Evolutionary conservation across 92 coral and sea anemone species (phyloP), one percentile per base, ranked within the genome.

Genomic region (Micromussa lordhowensis): DNA sequence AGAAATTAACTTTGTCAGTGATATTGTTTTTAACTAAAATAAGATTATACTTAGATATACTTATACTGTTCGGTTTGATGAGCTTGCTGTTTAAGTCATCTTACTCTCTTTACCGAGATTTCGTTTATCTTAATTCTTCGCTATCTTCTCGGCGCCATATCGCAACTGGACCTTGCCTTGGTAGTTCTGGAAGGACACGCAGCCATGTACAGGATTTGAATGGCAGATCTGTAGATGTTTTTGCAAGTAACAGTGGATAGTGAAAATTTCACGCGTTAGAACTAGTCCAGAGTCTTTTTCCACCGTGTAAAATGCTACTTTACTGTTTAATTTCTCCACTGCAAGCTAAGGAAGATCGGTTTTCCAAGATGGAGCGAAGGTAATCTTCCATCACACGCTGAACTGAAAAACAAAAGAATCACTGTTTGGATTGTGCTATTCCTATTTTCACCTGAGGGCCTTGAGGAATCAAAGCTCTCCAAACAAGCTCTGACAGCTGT

Each of bases 371-470:
- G 0, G 96, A 88, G 75, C 93, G 93, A 70, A 97, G 89, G 85
- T 97, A 97, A 57, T 97, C 99, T 88, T 97, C 99, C 32, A 97
- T 91, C 0, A 97, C 94, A 34, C 95, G 89, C 81, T 97, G 98
- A 35, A 97, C 99, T 97, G 87, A 73, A 94, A 94, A 83, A 72
- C 51, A 68, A 64, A 77, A 36, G n/a, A 78, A 8, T 57, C 26
- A 31, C 17, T 18, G 48, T n/a, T n/a, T n/a, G n/a, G n/a, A n/a
- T n/a, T n/a, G n/a, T n/a, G n/a, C n/a, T n/a, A n/a, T n/a, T n/a
- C n/a, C n/a, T n/a, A n/a, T n/a, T n/a, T n/a, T n/a, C n/a, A n/a
- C n/a, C n/a, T n/a, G n/a, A n/a, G n/a, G n/a, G n/a, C n/a, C n/a
- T n/a, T n/a, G n/a, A n/a, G n/a, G n/a, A 44, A 7, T 44, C 51